Base-by-base conservation (phyloP, 2,888 invertebrate species). In the Chymomyza caudatula region DNA sequence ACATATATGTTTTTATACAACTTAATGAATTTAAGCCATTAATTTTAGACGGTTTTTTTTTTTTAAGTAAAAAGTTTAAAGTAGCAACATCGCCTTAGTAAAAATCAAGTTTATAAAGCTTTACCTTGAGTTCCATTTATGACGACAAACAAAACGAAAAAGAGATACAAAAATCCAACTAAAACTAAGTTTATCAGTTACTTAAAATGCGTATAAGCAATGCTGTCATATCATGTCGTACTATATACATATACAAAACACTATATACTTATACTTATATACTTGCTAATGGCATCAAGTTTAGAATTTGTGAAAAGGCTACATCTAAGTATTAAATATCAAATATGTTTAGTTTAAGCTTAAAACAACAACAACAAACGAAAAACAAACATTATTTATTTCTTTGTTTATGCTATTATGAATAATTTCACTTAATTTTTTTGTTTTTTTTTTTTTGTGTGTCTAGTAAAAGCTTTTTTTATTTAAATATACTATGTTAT, bases 281-380 rank as follows among this genome's bases (percentile, higher is more conserved):
- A 37, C 29, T 37, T 37, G 47, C 47, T 6, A 47, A 47, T 47
- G 47, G 47, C 47, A 47, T 8, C 15, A 15, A 19, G 47, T 59
- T 67, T 54, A 71, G 66, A 74, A 65, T 65, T 51, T 56, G 57
- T 67, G 60, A 66, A 49, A 80, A 73, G 78, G 82, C 79, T 82
- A 82, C 77, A 62, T 78, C 71, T 84, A 84, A 82, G 84, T 82
- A 82, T 82, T 82, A 82, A 78, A 82, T 82, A 84, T 82, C 75
- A 67, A 82, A 81, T 82, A 84, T 82, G 72, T 77, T 58, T 82
- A 84, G 76, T 71, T 74, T 76, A 81, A 77, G 77, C 65, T 73
- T 22, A 22, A 73, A 77, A 74, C 74, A 66, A 78, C 20, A 52
- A 53, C 22, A 11, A 51, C 3, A 15, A 56, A 29, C 44, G 44